Base-by-base conservation (phyloP, 1,140 invertebrate genomes). In the Agrilus planipennis region DNA sequence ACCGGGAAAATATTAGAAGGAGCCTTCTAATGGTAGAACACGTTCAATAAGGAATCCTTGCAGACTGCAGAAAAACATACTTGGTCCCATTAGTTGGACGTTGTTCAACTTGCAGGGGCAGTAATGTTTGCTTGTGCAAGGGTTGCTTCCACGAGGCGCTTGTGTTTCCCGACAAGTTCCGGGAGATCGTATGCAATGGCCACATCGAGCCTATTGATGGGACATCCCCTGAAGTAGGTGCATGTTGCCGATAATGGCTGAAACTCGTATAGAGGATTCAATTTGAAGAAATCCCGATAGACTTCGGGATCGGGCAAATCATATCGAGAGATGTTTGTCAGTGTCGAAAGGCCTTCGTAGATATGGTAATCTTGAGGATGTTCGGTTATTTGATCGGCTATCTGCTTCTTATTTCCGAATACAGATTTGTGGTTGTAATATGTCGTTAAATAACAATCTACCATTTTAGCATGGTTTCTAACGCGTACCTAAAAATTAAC, bases 401-500 rank as follows among this genome's bases (percentile, higher is more conserved):
- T 81, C 46, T 87, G 80, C 57, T 90, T 89, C 55, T 80, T 84
- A 63, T 89, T 90, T 35, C 81, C 85, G 60, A 95, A 94, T 55
- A 92, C 82, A 1, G 84, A 83, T 62, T 92, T 92, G 64, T 94
- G 88, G 58, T 90, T 89, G 69, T 89, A 89, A 60, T 85, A 95
- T 0, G 88, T 93, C 14, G 86, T 89, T 36, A 94, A 56, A 55
- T 94, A 95, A 54, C 88, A 91, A 62, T 95, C 90, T 3, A 93
- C 87, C 84, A 94, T 91, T 65, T 93, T 91, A n/a, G 90, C 90
- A 58, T 95, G 91, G 61, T 94, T 93, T 50, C 90, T 76, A 37
- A 94, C 90, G 51, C 89, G 80, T 32, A 93, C 85, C 85, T 89
- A 51, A 19, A 65, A 68, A n/a, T n/a, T n/a, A n/a, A n/a, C n/a